These are phyloP conservation scores for Sussaba pulchella DNA, from an alignment of 2,888 invertebrate species.

Conservation along the genomic window DNA sequence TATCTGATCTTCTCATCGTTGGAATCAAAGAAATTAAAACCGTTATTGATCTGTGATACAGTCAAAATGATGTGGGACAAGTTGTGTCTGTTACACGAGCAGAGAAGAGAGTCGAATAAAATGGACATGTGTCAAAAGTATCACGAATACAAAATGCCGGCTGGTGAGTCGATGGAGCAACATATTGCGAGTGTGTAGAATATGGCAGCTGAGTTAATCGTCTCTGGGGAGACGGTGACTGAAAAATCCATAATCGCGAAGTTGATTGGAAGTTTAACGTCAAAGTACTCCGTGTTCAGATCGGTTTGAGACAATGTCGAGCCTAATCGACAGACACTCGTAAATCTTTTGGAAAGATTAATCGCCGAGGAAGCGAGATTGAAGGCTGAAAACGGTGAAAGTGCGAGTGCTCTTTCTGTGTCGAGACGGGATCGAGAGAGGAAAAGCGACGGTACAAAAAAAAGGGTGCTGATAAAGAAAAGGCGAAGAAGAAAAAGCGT, in stretches of 20 bases:
- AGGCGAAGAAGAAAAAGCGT: conserved; percentile 37
- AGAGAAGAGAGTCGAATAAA: conserved; percentile 53
- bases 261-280: conserved; percentile 40
- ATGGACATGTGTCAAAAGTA: conserved; percentile 48
- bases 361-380: conserved; percentile 45
- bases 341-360: conserved; percentile 47
- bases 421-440: conserved; percentile 15
- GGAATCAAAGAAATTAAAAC: conserved; percentile 35
- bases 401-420: conserved; percentile 39
- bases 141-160: conserved; percentile 53
- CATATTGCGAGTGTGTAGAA: conserved; percentile 57
- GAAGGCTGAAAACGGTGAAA: conserved; percentile 21
- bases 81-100: conserved; percentile 49
- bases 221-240: conserved; percentile 39
- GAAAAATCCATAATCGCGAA: conserved; percentile 46
- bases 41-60: conserved; percentile 38
- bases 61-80: conserved; percentile 56
- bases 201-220: conserved; percentile 48
- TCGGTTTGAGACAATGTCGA: conserved; percentile 41
- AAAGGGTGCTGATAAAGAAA: conserved; percentile 15
- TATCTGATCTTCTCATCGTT: conserved; percentile 36
- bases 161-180: conserved; percentile 52
- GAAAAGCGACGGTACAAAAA: conserved; percentile 35
- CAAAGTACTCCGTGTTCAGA: conserved; percentile 38
- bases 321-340: conserved; percentile 46